Percentiles rank a stretch among this genome's conserved stretches.
Evolutionary conservation across 2,113 vertebrate species (phyloP).

Genomic region (Apteryx mantelli): DNA sequence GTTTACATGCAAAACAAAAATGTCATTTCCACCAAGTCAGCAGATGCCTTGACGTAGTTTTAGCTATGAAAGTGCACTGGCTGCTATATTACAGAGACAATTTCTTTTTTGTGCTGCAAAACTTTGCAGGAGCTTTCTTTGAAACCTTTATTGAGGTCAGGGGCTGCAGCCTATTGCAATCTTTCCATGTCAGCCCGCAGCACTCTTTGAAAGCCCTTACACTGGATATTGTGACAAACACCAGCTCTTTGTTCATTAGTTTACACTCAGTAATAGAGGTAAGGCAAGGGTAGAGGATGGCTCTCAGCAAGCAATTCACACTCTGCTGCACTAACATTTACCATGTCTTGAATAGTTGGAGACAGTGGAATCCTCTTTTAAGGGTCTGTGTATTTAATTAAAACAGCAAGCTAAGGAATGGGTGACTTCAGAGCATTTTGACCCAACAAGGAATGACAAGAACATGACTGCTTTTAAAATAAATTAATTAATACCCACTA

Average conservation of each 20-base stretch:
- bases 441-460: constrained; percentile 15
- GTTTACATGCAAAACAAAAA: background rate
- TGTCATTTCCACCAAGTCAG: background rate
- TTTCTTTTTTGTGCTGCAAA: background rate
- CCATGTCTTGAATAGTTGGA: background rate
- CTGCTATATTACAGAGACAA: background rate
- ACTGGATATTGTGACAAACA: background rate
- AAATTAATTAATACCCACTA: constrained; percentile 12
- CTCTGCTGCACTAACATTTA: background rate
- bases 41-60: background rate
- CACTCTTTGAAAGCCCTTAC: background rate
- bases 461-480: constrained; percentile 17
- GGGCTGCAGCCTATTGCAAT: constrained; percentile 3
- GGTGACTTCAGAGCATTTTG: constrained; percentile 13
- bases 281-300: background rate
- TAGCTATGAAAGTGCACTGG: background rate
- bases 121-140: constrained; percentile 26
- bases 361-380: background rate
- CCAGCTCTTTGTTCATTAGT: constrained; percentile 33
- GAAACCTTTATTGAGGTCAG: constrained; percentile 29
- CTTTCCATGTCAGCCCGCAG: background rate
- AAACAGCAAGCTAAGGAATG: constrained; percentile 9
- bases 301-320: background rate
- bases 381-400: constrained; percentile 43
- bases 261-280: constrained; percentile 19